Evolutionary conservation across 2,888 invertebrate genomes (phyloP), one percentile per base, ranked within the genome.

Genomic region (Galeopsomyia nigrocyanea): DNA sequence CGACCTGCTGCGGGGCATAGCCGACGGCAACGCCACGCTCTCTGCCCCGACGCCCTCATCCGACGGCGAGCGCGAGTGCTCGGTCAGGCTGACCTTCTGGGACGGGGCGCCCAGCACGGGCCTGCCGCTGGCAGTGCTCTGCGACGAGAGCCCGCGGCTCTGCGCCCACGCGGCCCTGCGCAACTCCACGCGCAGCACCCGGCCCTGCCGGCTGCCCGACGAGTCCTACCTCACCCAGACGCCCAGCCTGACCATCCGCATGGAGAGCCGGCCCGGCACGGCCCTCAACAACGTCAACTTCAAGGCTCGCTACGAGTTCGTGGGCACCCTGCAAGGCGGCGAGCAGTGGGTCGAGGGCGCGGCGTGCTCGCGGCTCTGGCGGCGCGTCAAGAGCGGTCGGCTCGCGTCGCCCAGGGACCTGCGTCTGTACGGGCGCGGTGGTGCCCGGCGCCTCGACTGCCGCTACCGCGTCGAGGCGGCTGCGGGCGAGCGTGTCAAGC

Each of bases 361-460:
- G 19, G 83, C 88, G 0, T 92, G 92, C 81, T 89, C 90, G 62
- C 86, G 92, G 57, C 84, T 92, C n/a, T 92, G 91, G 86, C 89
- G 89, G 47, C 91, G 91, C 78, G 88, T 89, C 17, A 90, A 90
- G 74, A 88, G 89, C 31, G 92, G 92, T 17, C 90, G 91, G 76
- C 87, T 93, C 39, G 89, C 88, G 66, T 91, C 92, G 1, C 92
- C 92, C 0, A 86, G 91, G 17, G 95, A 95, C 84, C 92, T 94
- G 2, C 92, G 95, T 83, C 90, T 95, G 80, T 95, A 92, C 83
- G 96, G 95, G 0, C 89, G 95, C 56, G 95, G 96, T 0, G 95
- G 96, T 6, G 91, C 93, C 47, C 90, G 89, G 75, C 92, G 92
- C 77, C 86, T 95, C 68, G 92, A 93, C 70, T 95, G 95, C 84